These are phyloP conservation scores for Tachina lurida DNA, from an alignment of 2,888 invertebrate genomes.

Conservation along the genomic window DNA sequence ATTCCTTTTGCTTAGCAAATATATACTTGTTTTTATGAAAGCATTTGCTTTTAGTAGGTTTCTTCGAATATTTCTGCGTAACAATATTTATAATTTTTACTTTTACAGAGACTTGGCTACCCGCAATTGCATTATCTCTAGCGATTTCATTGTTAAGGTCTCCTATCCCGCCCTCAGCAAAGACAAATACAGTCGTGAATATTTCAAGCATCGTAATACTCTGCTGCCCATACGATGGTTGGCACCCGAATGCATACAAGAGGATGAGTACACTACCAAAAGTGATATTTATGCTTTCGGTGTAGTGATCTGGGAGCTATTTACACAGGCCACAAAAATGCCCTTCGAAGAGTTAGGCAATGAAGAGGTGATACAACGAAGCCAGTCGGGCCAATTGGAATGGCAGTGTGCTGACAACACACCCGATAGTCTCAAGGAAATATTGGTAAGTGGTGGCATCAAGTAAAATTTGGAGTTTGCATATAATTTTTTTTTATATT, in stretches of 20 bases:
- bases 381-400: constrained; percentile 84
- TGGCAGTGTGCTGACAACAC: constrained; percentile 88
- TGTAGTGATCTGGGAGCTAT: constrained; percentile 95
- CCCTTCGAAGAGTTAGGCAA: constrained; percentile 85
- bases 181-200: constrained; percentile 95
- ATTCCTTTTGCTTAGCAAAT: too few species aligned
- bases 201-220: constrained; percentile 92
- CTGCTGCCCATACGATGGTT: constrained; percentile 95
- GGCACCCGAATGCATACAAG: constrained; percentile 93
- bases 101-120: constrained; percentile 91
- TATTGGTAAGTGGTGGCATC: constrained; percentile 83
- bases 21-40: too few species aligned
- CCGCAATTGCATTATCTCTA: constrained; percentile 94
- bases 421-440: constrained; percentile 85
- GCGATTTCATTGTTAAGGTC: constrained; percentile 90
- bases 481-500: neutral
- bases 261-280: constrained; percentile 95
- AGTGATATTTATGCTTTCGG: constrained; percentile 97
- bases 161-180: constrained; percentile 90
- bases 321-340: constrained; percentile 89
- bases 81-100: neutral
- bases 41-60: too few species aligned
- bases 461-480: neutral
- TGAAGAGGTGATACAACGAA: constrained; percentile 80
- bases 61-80: neutral